These are phyloP conservation scores for Trinorchestia longiramus DNA, from an alignment of 1,140 invertebrate genomes.

Conservation along the genomic window DNA sequence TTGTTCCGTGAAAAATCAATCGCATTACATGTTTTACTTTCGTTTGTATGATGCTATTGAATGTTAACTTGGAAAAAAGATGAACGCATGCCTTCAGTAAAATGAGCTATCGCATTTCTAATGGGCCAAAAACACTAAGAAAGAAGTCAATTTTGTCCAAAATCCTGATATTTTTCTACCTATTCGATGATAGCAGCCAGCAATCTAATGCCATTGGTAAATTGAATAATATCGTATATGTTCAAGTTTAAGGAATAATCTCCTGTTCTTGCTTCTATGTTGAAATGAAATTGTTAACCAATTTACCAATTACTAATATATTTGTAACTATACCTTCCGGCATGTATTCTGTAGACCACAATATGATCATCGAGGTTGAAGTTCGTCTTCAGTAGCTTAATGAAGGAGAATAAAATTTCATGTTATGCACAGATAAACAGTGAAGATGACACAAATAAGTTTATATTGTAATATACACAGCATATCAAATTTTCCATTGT, in stretches of 20 bases:
- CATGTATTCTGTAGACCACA: neutral
- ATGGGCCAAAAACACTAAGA: neutral
- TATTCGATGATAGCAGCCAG: neutral
- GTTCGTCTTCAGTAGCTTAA: neutral
- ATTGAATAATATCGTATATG: neutral
- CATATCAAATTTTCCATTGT: too few relatives aligned
- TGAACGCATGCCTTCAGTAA: neutral
- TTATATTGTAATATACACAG: too few relatives aligned
- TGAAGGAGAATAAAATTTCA: neutral
- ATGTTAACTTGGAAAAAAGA: neutral
- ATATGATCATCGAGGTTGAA: neutral
- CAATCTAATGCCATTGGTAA: neutral
- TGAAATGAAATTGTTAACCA: neutral
- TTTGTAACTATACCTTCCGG: neutral
- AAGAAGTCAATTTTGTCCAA: neutral
- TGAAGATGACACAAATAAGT: too few relatives aligned
- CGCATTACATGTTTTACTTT: neutral
- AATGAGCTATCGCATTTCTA: neutral
- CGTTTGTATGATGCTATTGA: neutral
- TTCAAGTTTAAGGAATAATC: neutral
- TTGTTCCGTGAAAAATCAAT: neutral
- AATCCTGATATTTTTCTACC: neutral
- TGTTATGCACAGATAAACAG: neutral
- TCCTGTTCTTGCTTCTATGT: neutral
- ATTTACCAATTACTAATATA: neutral